These are phyloP conservation scores for Proteles cristata DNA, from an alignment of 2,113 vertebrate genomes.

Conservation along the genomic window DNA sequence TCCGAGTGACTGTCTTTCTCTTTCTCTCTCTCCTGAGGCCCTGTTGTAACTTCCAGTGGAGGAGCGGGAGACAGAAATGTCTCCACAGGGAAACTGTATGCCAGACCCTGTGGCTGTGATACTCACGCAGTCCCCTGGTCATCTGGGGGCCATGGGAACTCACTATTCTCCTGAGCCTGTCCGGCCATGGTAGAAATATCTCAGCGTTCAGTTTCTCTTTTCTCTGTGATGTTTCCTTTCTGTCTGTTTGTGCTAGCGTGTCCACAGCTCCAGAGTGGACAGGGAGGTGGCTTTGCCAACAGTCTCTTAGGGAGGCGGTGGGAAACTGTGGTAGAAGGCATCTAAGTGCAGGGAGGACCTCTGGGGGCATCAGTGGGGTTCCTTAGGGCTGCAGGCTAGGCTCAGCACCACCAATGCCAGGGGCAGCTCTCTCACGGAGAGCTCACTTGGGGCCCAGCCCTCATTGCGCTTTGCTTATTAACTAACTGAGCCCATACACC, in stretches of 20 bases:
- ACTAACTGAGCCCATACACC: background rate
- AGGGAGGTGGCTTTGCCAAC: rapidly evolving
- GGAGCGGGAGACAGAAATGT: background rate
- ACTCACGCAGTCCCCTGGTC: background rate
- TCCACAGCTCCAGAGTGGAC: background rate
- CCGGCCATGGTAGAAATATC: rapidly evolving
- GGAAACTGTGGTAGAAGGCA: background rate
- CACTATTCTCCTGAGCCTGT: background rate
- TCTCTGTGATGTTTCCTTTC: background rate
- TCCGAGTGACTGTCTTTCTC: background rate
- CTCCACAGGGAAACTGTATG: rapidly evolving
- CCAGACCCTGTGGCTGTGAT: rapidly evolving
- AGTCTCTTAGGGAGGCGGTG: background rate
- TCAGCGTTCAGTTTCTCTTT: background rate
- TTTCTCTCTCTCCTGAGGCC: background rate
- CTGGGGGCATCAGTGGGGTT: background rate
- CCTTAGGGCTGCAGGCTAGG: rapidly evolving
- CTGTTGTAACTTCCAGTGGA: background rate
- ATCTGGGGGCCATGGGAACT: background rate
- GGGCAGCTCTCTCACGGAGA: rapidly evolving
- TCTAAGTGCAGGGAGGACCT: background rate
- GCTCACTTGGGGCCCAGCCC: rapidly evolving
- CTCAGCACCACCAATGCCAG: no score
- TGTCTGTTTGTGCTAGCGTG: background rate
- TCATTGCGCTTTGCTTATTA: background rate